Evolutionary conservation across 2,113 vertebrate species (phyloP), one percentile per base, ranked within the genome.

Genomic region (Polypterus bichir): DNA sequence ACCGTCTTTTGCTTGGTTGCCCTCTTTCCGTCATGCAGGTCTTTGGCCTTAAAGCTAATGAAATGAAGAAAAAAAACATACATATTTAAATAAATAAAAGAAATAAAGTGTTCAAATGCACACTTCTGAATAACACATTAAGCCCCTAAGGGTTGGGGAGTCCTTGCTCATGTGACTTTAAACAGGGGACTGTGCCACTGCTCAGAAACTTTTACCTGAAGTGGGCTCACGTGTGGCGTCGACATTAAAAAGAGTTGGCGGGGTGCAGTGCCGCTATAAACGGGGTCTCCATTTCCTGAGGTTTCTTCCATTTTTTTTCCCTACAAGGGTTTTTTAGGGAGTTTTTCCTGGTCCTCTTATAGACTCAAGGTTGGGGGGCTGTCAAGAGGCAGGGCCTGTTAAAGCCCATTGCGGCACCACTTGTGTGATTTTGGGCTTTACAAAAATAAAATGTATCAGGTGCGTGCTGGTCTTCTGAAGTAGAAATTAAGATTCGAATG

Each of bases 21-120:
- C 85, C 83, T 5, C 77, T 81, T 8, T 93, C 93, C 0, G 84
- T 87, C 65, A 98, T 88, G 86, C 96, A 98, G 69, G 96, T 98
- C 81, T 94, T 94, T 10, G 94, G 96, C 56, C 94, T 90, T 49
- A 98, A 76, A 66, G 94, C 94, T 98, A 81, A 62, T 4, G 59
- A 52, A 51, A 62, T 60, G 64, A 67, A 69, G 3, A 1, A 46
- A 66, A 47, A 3, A 59, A 64, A 65, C 63, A 59, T 58, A 70
- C 62, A 65, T 59, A 64, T 5, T 54, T 73, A 56, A 57, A 48
- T 60, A 49, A 73, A 66, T 11, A 73, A 64, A 73, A 64, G 49
- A 46, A 27, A 10, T 62, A 70, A 59, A 4, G 11, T 54, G 10
- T 9, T 48, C 4, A n/a, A 49, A 51, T 4, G 48, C 10, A 52